A percentile compares a stretch with the other conserved stretches of the same genome.
These are phyloP conservation scores for Drepanosiphum platanoidis DNA, from an alignment of 2,888 invertebrate species.

Conservation along the genomic window DNA sequence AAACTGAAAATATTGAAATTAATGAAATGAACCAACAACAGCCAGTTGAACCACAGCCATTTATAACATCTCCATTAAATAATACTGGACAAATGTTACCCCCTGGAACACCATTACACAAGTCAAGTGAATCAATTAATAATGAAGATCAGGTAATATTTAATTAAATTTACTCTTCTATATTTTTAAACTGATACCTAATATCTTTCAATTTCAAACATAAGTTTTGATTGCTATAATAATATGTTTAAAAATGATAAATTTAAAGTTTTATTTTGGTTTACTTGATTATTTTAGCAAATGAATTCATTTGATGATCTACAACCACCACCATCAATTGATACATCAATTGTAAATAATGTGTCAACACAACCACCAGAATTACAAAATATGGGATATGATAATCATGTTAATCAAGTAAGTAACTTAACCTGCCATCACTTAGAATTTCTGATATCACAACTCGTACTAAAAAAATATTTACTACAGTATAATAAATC, in stretches of 20 bases:
- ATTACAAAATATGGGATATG: constrained; percentile 59
- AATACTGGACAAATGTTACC: constrained; percentile 52
- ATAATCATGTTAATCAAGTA: constrained; percentile 55
- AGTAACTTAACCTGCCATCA: not conserved
- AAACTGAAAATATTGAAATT: constrained; percentile 34
- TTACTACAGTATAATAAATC: no score
- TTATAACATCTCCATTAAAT: constrained; percentile 48
- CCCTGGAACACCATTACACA: constrained; percentile 35
- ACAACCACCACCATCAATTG: constrained; percentile 40
- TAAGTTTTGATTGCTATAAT: not conserved
- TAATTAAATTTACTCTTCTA: not conserved
- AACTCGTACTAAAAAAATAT: no score
- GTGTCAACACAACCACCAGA: constrained; percentile 48
- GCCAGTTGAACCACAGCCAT: constrained; percentile 5
- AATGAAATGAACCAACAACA: constrained; percentile 32
- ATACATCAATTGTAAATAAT: constrained; percentile 29
- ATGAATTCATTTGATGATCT: constrained; percentile 54
- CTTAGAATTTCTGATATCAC: no score
- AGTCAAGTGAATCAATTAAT: constrained; percentile 21
- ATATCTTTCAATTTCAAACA: not conserved
- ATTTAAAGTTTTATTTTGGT: not conserved
- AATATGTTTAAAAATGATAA: not conserved
- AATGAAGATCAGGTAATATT: constrained; percentile 51
- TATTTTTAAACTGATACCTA: not conserved
- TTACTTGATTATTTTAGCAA: not conserved